Conservation (phyloP, 2,888 invertebrate species). For the Patella pellucida region DNA sequence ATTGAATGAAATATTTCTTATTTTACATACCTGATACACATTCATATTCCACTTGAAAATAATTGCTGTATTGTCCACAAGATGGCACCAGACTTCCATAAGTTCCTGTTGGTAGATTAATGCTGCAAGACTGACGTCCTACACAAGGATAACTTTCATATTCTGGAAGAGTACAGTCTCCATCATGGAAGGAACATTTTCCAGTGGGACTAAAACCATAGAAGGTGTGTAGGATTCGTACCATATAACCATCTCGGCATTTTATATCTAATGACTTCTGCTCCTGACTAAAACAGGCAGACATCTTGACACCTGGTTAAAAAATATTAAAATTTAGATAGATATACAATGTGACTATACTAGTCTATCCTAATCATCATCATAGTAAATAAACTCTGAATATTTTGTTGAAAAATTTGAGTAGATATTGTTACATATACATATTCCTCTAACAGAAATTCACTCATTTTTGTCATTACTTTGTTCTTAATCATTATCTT, state of each 20-base stretch:
- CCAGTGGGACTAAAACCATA: conserved; percentile 57
- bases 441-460: neutral
- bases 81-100: conserved; percentile 49
- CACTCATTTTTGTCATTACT: neutral
- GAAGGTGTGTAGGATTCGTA: conserved; percentile 59
- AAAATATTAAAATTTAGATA: neutral
- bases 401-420: too few species aligned
- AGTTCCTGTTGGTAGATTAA: conserved; percentile 55
- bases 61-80: conserved; percentile 60
- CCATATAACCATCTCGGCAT: conserved; percentile 60
- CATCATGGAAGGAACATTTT: conserved; percentile 47
- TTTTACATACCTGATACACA: conserved; percentile 57
- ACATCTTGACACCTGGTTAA: conserved; percentile 44
- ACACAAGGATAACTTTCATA: conserved; percentile 58
- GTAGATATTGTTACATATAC: too few species aligned
- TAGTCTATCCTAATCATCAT: too few species aligned
- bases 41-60: conserved; percentile 66
- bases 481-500: too few species aligned
- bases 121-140: conserved; percentile 54
- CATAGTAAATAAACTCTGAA: too few species aligned
- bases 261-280: conserved; percentile 52
- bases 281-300: conserved; percentile 53
- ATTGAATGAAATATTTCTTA: neutral
- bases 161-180: conserved; percentile 58
- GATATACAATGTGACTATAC: neutral